Evolutionary conservation across 2,797 vertebrate species (phyloP).

Genomic region (Darevskia mixta): DNA sequence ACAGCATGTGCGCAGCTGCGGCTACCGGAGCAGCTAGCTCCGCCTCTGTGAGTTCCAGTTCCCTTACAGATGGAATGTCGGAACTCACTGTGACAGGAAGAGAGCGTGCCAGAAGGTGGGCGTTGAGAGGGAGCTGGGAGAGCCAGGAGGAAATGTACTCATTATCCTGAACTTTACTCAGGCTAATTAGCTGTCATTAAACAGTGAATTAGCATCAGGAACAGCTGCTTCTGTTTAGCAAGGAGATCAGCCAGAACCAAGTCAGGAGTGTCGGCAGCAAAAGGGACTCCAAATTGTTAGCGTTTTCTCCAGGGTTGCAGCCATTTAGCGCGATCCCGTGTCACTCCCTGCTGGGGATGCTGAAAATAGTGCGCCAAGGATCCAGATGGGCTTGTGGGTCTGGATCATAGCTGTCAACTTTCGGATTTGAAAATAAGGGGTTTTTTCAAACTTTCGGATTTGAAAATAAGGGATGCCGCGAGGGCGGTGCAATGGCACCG

Average conservation of each 20-base stretch:
- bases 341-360: not conserved
- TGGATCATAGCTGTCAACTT: not conserved
- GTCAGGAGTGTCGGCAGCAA: not conserved
- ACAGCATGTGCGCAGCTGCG: too few relatives aligned
- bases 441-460: too few relatives aligned
- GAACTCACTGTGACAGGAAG: not conserved
- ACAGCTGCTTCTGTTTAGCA: not conserved
- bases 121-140: too few relatives aligned
- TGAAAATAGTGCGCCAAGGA: too few relatives aligned
- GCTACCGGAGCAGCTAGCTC: too few relatives aligned
- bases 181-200: conserved; percentile 7
- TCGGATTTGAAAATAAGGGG: too few relatives aligned
- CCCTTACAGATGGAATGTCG: not conserved
- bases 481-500: too few relatives aligned
- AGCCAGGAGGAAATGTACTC: not conserved
- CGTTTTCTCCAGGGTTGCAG: not conserved
- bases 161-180: conserved; percentile 5
- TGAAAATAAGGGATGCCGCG: too few relatives aligned
- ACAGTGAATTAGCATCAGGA: not conserved
- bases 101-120: not conserved
- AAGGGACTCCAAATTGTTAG: not conserved
- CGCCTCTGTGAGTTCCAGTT: not conserved
- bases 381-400: not conserved
- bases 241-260: not conserved
- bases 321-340: accelerated